Percentiles rank a stretch among this genome's conserved stretches.
Evolutionary conservation across 2,113 vertebrate species (phyloP).

Genomic region (Sceloporus tristichus): DNA sequence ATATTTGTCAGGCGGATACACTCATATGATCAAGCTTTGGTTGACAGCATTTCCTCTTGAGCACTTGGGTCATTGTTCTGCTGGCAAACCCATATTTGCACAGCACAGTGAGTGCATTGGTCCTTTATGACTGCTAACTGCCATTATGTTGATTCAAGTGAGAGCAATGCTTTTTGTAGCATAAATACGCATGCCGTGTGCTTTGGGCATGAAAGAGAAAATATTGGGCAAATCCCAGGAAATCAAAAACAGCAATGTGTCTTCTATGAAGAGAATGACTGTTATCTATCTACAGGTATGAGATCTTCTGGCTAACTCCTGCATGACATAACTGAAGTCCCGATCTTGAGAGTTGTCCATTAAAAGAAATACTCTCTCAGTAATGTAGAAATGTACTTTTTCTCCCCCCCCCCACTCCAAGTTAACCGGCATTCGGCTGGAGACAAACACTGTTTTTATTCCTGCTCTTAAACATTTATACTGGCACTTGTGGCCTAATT

Average conservation of each 20-base stretch:
- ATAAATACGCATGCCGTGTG: background rate
- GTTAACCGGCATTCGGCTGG: background rate
- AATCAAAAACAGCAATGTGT: background rate
- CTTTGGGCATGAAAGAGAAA: background rate
- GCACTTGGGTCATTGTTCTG: background rate
- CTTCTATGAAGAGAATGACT: background rate
- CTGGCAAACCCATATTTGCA: background rate
- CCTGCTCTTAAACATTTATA: constrained; percentile 25
- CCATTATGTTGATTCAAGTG: background rate
- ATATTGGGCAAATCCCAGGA: background rate
- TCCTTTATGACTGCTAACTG: background rate
- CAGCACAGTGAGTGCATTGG: background rate
- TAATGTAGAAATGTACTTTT: background rate
- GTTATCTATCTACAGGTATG: background rate
- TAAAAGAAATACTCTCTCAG: background rate
- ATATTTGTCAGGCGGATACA: background rate
- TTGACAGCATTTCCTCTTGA: background rate
- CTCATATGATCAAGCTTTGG: background rate
- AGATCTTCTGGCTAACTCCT: background rate
- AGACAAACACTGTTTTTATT: background rate
- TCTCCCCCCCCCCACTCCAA: background rate
- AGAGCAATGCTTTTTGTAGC: background rate
- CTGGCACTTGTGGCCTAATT: constrained; percentile 33
- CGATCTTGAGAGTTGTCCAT: background rate
- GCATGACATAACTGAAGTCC: background rate